These are phyloP conservation scores for Eidolon dupreanum DNA, from an alignment of 2,797 vertebrate genomes.

Conservation along the genomic window DNA sequence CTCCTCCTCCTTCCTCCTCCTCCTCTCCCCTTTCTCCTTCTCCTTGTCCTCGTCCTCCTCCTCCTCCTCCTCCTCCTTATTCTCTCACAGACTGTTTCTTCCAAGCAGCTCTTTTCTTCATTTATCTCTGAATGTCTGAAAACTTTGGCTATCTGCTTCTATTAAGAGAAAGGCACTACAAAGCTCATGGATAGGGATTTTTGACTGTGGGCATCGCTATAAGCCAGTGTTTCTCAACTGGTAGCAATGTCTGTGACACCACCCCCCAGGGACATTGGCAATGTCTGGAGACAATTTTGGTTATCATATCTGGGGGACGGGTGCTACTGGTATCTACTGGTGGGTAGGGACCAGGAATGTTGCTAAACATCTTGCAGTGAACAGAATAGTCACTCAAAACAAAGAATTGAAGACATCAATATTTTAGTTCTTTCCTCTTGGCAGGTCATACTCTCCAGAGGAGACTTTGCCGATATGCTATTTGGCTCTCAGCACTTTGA, in stretches of 20 bases:
- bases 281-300: not conserved
- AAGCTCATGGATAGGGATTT: not conserved
- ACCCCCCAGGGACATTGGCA: not conserved
- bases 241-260: not conserved
- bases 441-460: not conserved
- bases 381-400: not conserved
- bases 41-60: too few relatives aligned
- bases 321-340: not conserved
- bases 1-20: too few relatives aligned
- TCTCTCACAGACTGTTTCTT: not conserved
- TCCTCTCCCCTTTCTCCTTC: too few relatives aligned
- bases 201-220: not conserved
- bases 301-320: not conserved
- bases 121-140: not conserved
- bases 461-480: not conserved
- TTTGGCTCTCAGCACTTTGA: not conserved
- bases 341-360: not conserved
- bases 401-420: not conserved
- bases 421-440: slow-evolving; percentile 22
- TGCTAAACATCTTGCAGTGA: not conserved
- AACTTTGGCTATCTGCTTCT: not conserved
- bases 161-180: not conserved
- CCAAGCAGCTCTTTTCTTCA: not conserved
- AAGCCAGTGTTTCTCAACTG: not conserved
- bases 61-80: too few relatives aligned